Base-by-base conservation (phyloP, 2,113 vertebrate species). In the Triplophysa tibetana region DNA sequence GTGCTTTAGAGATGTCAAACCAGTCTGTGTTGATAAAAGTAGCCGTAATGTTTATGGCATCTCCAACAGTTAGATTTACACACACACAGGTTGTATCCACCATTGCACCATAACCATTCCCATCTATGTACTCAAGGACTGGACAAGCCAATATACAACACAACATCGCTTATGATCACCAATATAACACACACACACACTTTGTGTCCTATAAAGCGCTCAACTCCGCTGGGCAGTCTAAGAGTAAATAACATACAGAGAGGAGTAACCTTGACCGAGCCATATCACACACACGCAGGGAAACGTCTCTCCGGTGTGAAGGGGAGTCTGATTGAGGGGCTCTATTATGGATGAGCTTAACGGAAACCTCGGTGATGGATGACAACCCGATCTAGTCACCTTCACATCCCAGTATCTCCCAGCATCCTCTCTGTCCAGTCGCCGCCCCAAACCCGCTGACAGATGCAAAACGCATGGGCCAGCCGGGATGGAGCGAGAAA, bases 271-370 rank as follows among this genome's bases (percentile, higher is more conserved):
- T 98, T 99, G 96, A 96, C 95, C 95, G 88, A 89, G 87, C 86
- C 90, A 93, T 92, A 91, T 87, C 92, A 89, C 87, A 89, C 67
- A 91, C 85, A 73, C 23, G 12, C 38, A 68, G 14, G 72, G 72
- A 75, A 48, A 9, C 56, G 61, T 77, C 70, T 75, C 63, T 75
- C 75, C 77, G 16, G 94, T 92, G 93, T 94, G 92, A 95, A 96
- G 91, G 94, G 93, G 95, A 95, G 94, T 94, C 45, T 98, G 97
- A 99, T 98, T 97, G 97, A 98, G 96, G 94, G 95, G 94, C 94
- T 95, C 96, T 95, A 99, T 98, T 98, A 98, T 94, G 94, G 94
- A 97, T 97, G 94, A 98, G 96, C 96, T 96, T 97, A 97, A 97
- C 96, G 96, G 95, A 97, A 97, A 95, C 95, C 91, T 89, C 90